A percentile compares a stretch with the other conserved stretches of the same genome.
These are phyloP conservation scores for Anolis apletophallus DNA, from an alignment of 2,797 vertebrate genomes.

Conservation along the genomic window DNA sequence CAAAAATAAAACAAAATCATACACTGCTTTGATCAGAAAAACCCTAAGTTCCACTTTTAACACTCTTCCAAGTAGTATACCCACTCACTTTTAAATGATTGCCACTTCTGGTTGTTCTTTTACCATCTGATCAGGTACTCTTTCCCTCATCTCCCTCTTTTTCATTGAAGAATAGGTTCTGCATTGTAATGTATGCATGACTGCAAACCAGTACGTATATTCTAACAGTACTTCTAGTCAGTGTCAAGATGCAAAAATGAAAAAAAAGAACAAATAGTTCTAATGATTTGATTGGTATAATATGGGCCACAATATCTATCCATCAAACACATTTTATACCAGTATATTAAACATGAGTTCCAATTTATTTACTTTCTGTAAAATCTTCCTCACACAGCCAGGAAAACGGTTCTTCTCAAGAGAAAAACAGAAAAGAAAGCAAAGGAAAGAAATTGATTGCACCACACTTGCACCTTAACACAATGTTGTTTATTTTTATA, in stretches of 20 bases:
- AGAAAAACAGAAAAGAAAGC: conserved; percentile 44
- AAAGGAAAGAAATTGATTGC: conserved; percentile 16
- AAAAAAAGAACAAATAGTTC: not conserved
- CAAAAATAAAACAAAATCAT: no score
- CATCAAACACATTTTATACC: not conserved
- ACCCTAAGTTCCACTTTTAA: no score
- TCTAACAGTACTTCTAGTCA: not conserved
- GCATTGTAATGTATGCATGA: not conserved
- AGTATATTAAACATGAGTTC: not conserved
- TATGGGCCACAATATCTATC: not conserved
- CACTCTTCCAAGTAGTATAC: no score
- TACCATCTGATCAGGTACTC: not conserved
- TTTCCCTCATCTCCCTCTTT: not conserved
- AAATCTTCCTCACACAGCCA: conserved; percentile 17
- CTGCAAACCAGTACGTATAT: not conserved
- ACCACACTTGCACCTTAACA: conserved; percentile 24
- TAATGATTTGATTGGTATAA: not conserved
- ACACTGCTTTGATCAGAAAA: no score
- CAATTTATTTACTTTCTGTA: conserved; percentile 1
- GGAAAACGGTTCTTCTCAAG: conserved; percentile 24
- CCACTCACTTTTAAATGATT: not conserved
- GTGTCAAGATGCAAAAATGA: conserved; percentile 5
- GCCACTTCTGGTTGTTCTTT: not conserved
- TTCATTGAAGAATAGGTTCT: not conserved
- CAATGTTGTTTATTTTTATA: conserved; percentile 50